phyloP scores from a whole-genome alignment of 2,888 invertebrate species.

The Melanotus villosus region DNA sequence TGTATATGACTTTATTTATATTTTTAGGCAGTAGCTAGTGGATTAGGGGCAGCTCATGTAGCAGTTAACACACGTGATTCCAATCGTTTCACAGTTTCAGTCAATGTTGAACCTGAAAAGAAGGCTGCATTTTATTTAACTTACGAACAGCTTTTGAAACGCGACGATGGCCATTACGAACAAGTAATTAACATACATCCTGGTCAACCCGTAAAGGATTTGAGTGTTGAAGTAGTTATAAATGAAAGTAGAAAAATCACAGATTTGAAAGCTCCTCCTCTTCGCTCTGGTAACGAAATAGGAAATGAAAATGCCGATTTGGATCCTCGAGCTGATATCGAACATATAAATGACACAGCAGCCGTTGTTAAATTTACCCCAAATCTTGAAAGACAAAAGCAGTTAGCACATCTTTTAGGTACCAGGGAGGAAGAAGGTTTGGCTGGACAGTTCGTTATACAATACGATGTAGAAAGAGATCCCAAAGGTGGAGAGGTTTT shows the following conservation, averaged over 20 bases:
- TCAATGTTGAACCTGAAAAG: conserved; percentile 76
- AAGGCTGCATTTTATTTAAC: conserved; percentile 79
- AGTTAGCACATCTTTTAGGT: conserved; percentile 67
- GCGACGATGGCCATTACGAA: conserved; percentile 78
- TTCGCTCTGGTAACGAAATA: no score
- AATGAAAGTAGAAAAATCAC: no score
- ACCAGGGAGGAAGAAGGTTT: conserved; percentile 68
- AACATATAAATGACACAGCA: conserved; percentile 54
- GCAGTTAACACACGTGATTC: conserved; percentile 78
- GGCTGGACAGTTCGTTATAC: conserved; percentile 78
- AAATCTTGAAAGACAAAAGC: conserved; percentile 72
- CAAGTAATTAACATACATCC: conserved; percentile 79
- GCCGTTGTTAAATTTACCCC: conserved; percentile 72
- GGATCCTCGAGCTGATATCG: no score
- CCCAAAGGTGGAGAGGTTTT: conserved; percentile 73
- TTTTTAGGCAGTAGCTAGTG: conserved; percentile 71
- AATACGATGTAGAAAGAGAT: conserved; percentile 78
- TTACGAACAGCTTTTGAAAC: conserved; percentile 80
- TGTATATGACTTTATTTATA: background rate
- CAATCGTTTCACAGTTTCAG: conserved; percentile 78
- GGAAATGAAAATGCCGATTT: no score
- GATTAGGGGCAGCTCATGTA: conserved; percentile 76
- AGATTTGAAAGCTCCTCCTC: no score
- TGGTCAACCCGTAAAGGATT: conserved; percentile 75
- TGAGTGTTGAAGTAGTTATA: conserved; percentile 71